Evolutionary conservation across 2,113 vertebrate genomes (phyloP), one percentile per base, ranked within the genome.

Genomic region (Merops nubicus): DNA sequence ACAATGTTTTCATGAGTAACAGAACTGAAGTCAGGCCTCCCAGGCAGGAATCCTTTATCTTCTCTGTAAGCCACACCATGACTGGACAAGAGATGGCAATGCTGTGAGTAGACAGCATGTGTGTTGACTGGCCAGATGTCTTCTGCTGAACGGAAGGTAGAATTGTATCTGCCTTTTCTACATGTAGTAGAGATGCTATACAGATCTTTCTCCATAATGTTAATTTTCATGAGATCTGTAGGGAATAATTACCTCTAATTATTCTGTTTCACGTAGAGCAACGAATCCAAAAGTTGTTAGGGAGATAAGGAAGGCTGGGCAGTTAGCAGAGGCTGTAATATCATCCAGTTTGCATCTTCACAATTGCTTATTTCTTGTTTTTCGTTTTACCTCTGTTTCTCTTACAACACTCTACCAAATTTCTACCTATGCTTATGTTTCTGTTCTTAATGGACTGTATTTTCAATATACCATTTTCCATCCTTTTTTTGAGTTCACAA

Each of bases 201-300:
- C n/a, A 60, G 48, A 21, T 86, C 88, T 88, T 89, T 51, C 67
- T 57, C 45, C 59, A 64, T 40, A 12, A 15, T 79, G 51, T 57
- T 85, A 50, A 85, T 95, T 92, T 83, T 92, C 5, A 38, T 88
- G 18, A 88, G 78, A 92, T 82, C 40, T 93, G 34, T 78, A 72
- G 47, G 33, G 75, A 56, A 79, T 78, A 88, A 95, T 92, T 88
- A 93, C 57, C 34, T 90, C 53, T 92, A 83, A 95, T 85, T 93
- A 90, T 79, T 43, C 79, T 43, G 36, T 92, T 79, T 88, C 83
- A 76, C 63, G 76, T 4, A 86, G 53, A 53, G 88, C 57, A 73
- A 88, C 75, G 77, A 88, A 83, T 92, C 79, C 62, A 85, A 64
- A 82, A 94, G 45, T 76, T 56, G 48, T 91, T 65, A 94, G 63